Evolutionary conservation across 2,113 vertebrate genomes (phyloP).

Genomic region (Platanista minor): DNA sequence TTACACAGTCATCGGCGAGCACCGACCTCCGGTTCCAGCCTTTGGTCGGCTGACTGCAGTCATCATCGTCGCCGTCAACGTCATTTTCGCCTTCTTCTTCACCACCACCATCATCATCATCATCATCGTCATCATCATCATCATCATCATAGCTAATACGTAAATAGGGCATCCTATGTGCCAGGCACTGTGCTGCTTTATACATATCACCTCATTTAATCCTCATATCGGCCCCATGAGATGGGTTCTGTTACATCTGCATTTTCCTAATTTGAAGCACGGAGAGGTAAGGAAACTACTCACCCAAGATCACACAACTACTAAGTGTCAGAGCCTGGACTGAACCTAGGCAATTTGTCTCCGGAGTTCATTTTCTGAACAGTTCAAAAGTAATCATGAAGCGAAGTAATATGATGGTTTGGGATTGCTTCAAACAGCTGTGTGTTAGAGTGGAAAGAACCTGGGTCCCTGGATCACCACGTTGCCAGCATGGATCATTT

Average conservation of each 20-base stretch:
- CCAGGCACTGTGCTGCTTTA: background rate
- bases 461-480: background rate
- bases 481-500: background rate
- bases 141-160: background rate
- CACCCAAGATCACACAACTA: background rate
- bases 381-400: background rate
- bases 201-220: background rate
- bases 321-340: background rate
- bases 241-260: background rate
- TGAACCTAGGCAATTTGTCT: background rate
- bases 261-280: background rate
- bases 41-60: background rate
- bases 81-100: background rate
- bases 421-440: background rate
- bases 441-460: background rate
- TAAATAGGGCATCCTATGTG: background rate
- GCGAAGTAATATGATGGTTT: background rate
- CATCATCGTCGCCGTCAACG: background rate
- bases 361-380: background rate
- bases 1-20: background rate
- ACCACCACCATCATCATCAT: fast-evolving
- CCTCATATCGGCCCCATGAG: background rate
- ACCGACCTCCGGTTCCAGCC: fast-evolving
- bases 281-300: background rate
- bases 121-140: background rate